Evolutionary conservation across 2,888 invertebrate genomes (phyloP).

Genomic region (Loripinus fragilis): DNA sequence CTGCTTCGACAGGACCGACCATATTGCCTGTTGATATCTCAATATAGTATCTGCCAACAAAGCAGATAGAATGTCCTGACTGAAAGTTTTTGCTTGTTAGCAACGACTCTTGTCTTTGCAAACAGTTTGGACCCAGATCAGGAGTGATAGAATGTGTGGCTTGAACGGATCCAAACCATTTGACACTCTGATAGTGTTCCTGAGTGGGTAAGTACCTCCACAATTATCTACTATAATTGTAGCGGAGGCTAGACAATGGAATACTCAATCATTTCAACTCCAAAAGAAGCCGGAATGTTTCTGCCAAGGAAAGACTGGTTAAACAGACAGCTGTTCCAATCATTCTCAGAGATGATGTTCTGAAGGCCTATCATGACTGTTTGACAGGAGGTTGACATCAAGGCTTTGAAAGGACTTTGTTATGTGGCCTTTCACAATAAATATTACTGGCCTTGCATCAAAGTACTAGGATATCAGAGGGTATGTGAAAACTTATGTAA

Average conservation of each 20-base stretch:
- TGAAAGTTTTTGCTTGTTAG: too few relatives aligned
- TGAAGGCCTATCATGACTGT: slow-evolving; percentile 49
- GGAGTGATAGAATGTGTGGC: too few relatives aligned
- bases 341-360: slow-evolving; percentile 36
- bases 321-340: slow-evolving; percentile 23
- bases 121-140: too few relatives aligned
- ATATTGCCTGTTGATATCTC: neutral
- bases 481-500: slow-evolving; percentile 47
- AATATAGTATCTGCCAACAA: neutral
- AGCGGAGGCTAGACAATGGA: slow-evolving; percentile 13
- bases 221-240: slow-evolving; percentile 5
- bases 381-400: slow-evolving; percentile 52
- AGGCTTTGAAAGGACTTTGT: slow-evolving; percentile 57
- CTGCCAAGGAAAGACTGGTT: slow-evolving; percentile 15
- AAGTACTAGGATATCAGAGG: slow-evolving; percentile 43
- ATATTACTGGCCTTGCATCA: slow-evolving; percentile 62
- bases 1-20: neutral
- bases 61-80: slow-evolving; percentile 13
- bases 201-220: too few relatives aligned
- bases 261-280: slow-evolving; percentile 20
- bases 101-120: neutral
- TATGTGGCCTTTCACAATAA: slow-evolving; percentile 39
- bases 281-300: slow-evolving; percentile 4
- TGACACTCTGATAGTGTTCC: too few relatives aligned
- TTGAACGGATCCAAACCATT: too few relatives aligned